Conservation (phyloP, 2,888 invertebrate species). For the Cerastis rubricosa region DNA sequence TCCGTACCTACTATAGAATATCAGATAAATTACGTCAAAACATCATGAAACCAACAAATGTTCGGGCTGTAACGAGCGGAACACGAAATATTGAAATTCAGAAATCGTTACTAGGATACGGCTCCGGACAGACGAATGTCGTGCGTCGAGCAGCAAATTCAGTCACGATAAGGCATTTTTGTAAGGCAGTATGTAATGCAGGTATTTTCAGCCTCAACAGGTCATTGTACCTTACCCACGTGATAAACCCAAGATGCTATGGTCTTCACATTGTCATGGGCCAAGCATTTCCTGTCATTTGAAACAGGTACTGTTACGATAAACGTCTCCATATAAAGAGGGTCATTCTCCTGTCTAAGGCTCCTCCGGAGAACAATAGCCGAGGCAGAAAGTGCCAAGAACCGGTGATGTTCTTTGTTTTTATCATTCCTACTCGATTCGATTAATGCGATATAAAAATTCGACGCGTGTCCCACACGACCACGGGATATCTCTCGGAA, state of each 20-base stretch:
- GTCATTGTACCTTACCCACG: conserved; percentile 76
- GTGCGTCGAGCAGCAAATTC: conserved; percentile 74
- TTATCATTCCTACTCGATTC: conserved; percentile 75
- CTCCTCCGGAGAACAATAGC: conserved; percentile 83
- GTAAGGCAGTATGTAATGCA: conserved; percentile 59
- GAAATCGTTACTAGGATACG: conserved; percentile 88
- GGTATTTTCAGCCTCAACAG: conserved; percentile 66
- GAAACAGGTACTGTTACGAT: conserved; percentile 82
- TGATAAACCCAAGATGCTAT: conserved; percentile 68
- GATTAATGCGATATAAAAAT: conserved; percentile 88
- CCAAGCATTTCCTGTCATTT: conserved; percentile 82
- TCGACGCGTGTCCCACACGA: conserved; percentile 79
- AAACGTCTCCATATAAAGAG: conserved; percentile 80
- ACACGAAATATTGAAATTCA: conserved; percentile 86
- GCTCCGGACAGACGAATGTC: conserved; percentile 70
- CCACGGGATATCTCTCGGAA: conserved; percentile 84
- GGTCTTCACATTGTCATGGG: conserved; percentile 72
- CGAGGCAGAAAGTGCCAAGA: conserved; percentile 82
- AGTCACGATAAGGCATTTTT: conserved; percentile 78
- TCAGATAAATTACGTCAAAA: conserved; percentile 26
- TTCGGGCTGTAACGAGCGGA: conserved; percentile 34
- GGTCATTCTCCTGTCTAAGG: conserved; percentile 85
- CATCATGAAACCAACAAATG: conserved; percentile 46
- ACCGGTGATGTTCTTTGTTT: conserved; percentile 84
- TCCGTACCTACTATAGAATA: conserved; percentile 23